Evolutionary conservation across 1,140 invertebrate genomes (phyloP).

Genomic region (Matsumurasca onukii): DNA sequence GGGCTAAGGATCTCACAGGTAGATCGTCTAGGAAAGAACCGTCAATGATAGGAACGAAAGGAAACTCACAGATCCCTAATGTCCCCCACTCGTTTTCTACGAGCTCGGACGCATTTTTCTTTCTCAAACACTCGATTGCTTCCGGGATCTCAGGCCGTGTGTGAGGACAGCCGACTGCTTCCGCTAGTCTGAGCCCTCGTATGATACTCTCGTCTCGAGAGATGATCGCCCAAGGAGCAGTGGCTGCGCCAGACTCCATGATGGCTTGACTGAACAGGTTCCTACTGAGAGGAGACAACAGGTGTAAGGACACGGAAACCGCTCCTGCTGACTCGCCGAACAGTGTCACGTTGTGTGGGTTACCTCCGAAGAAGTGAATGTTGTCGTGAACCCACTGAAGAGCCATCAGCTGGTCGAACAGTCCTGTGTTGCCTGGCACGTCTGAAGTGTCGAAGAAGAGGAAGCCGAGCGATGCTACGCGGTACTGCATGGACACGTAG

Average conservation of each 20-base stretch:
- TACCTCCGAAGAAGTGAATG: conserved; percentile 91
- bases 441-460: conserved; percentile 87
- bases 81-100: conserved; percentile 84
- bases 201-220: conserved; percentile 71
- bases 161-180: conserved; percentile 83
- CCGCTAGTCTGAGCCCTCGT: conserved; percentile 70
- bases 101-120: conserved; percentile 67
- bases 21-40: conserved; percentile 87
- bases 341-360: conserved; percentile 90
- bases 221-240: conserved; percentile 91
- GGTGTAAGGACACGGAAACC: conserved; percentile 88
- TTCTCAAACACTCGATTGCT: conserved; percentile 76
- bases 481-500: conserved; percentile 93
- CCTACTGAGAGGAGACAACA: conserved; percentile 81
- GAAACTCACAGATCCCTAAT: conserved; percentile 80
- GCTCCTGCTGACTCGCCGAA: conserved; percentile 97
- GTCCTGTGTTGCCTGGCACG: conserved; percentile 91
- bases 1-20: conserved; percentile 70
- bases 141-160: conserved; percentile 65
- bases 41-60: conserved; percentile 92
- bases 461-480: conserved; percentile 87
- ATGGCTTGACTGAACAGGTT: conserved; percentile 88
- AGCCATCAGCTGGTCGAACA: conserved; percentile 94
- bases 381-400: conserved; percentile 93
- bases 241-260: conserved; percentile 78